Conservation (phyloP, 2,888 invertebrate species). For the Syrista parreyssii region DNA sequence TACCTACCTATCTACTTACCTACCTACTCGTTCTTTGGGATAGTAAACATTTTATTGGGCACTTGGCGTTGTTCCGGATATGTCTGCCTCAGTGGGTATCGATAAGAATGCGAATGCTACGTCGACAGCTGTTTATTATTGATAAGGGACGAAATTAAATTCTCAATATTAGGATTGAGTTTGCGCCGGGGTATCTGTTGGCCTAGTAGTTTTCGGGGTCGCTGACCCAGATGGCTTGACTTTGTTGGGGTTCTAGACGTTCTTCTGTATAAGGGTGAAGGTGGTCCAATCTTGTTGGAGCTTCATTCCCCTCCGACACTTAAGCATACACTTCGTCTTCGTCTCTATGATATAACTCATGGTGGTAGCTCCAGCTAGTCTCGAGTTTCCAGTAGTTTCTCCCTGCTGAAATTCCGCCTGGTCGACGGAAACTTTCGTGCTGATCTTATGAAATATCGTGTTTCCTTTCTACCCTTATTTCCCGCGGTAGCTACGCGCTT, state of each 20-base stretch:
- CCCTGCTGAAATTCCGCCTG: background rate
- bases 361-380: background rate
- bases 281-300: background rate
- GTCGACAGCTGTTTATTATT: background rate
- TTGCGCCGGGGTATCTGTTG: background rate
- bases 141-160: background rate
- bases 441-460: slow-evolving; percentile 28
- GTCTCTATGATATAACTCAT: background rate
- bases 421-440: slow-evolving; percentile 27
- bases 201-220: background rate
- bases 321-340: background rate
- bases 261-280: background rate
- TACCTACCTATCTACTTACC: background rate
- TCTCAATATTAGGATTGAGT: background rate
- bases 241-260: background rate
- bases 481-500: background rate
- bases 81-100: background rate
- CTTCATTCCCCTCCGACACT: background rate
- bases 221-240: background rate
- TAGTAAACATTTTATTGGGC: background rate
- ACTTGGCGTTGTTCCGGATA: background rate
- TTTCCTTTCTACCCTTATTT: slow-evolving; percentile 10
- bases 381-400: background rate
- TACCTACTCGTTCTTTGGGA: background rate
- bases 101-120: background rate